These are phyloP conservation scores for Reticulitermes speratus DNA, from an alignment of 1,140 invertebrate genomes.

Conservation along the genomic window DNA sequence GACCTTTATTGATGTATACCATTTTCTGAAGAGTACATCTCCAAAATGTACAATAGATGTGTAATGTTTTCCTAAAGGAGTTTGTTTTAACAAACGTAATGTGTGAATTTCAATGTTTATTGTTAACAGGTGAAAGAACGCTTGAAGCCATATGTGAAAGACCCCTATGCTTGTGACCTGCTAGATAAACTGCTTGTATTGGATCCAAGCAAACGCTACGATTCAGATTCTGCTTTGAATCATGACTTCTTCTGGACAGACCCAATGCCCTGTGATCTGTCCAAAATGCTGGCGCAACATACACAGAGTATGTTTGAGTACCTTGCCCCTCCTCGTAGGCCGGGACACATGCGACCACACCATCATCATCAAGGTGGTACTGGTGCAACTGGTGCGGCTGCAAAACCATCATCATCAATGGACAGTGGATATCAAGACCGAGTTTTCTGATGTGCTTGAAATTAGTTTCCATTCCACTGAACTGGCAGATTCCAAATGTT, in stretches of 20 bases:
- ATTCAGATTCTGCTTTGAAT: conserved; percentile 91
- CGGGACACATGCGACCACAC: conserved; percentile 67
- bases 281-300: conserved; percentile 91
- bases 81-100: no score
- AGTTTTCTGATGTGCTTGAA: conserved; percentile 59
- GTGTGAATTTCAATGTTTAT: background rate
- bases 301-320: conserved; percentile 97
- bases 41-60: no score
- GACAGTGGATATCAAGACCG: conserved; percentile 75
- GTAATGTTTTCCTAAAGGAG: no score
- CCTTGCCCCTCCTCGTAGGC: conserved; percentile 76
- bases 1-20: no score
- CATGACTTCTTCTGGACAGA: conserved; percentile 99
- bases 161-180: conserved; percentile 88
- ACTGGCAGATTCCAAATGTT: no score
- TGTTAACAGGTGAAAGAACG: conserved; percentile 73
- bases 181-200: conserved; percentile 90
- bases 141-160: conserved; percentile 89
- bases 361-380: conserved; percentile 64
- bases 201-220: conserved; percentile 87
- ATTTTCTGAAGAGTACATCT: no score
- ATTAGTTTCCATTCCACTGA: conserved; percentile 30
- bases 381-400: conserved; percentile 44
- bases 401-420: conserved; percentile 54
- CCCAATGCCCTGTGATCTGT: conserved; percentile 90